phyloP scores from a whole-genome alignment of 2,113 vertebrate species.

The Dolichallabes microphthalmus region DNA sequence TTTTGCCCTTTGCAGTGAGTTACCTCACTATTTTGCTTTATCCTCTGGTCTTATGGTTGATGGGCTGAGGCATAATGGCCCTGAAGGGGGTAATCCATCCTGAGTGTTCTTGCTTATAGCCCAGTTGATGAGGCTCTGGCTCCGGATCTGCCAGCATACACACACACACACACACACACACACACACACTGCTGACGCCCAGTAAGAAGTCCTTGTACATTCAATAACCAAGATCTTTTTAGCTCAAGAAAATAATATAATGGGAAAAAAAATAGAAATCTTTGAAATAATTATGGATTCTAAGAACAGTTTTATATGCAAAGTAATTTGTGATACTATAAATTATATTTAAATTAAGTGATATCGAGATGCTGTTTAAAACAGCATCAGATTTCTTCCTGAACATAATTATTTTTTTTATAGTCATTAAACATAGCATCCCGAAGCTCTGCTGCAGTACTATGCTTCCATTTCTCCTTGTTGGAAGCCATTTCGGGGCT shows the following conservation, averaged over 20 bases:
- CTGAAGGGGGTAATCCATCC: slow-evolving; percentile 35
- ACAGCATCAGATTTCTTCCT: background rate
- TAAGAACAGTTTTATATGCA: slow-evolving; percentile 40
- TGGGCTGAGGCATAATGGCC: slow-evolving; percentile 1
- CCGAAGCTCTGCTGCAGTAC: slow-evolving; percentile 29
- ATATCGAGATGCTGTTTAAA: slow-evolving; percentile 23
- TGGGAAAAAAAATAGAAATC: background rate
- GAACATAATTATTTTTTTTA: slow-evolving; percentile 25
- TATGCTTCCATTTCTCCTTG: slow-evolving; percentile 31
- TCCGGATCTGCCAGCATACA: background rate
- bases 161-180: background rate
- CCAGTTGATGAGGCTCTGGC: slow-evolving; percentile 40
- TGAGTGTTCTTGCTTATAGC: slow-evolving; percentile 36
- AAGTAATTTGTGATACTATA: slow-evolving; percentile 25
- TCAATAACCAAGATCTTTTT: slow-evolving; percentile 37
- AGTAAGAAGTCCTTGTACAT: slow-evolving; percentile 22
- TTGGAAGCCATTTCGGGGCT: slow-evolving; percentile 21
- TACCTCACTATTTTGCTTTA: background rate
- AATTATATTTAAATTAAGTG: slow-evolving; percentile 32
- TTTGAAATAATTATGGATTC: slow-evolving; percentile 27
- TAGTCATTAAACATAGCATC: slow-evolving; percentile 22
- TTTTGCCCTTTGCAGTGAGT: background rate
- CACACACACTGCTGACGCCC: slow-evolving; percentile 29
- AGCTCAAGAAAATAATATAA: slow-evolving; percentile 18
- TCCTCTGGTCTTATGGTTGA: slow-evolving; percentile 12